Conservation (phyloP, 53 echinoderm and acorn worm genomes). For the Echinarachnius parma region DNA sequence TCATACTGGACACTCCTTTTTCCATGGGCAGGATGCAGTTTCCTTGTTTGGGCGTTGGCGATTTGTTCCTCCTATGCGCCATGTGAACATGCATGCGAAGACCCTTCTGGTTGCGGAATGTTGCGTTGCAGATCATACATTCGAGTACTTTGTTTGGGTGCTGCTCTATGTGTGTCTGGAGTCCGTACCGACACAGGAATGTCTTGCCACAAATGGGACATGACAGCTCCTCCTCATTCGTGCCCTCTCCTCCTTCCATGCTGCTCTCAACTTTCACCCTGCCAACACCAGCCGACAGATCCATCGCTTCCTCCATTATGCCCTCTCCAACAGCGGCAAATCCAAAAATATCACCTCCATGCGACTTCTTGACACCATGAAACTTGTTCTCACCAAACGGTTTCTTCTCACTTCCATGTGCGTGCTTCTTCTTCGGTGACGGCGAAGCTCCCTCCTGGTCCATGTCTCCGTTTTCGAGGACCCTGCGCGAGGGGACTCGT, state of each 20-base stretch:
- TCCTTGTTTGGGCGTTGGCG: background rate
- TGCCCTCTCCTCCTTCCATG: conserved; percentile 2
- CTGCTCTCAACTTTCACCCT: background rate
- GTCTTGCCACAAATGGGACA: conserved; percentile 89
- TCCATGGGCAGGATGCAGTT: conserved; percentile 1
- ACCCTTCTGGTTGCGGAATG: conserved; percentile 86
- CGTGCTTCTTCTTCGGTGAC: conserved; percentile 40
- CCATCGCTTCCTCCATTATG: conserved; percentile 12
- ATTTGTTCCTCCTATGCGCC: conserved; percentile 69
- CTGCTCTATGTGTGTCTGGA: conserved; percentile 88
- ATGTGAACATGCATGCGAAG: conserved; percentile 95
- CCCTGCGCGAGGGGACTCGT: conserved; percentile 56
- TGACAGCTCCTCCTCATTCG: conserved; percentile 49
- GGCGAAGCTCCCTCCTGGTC: conserved; percentile 19
- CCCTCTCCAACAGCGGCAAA: background rate
- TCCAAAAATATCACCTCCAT: background rate
- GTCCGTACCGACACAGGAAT: conserved; percentile 82
- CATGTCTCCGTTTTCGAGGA: conserved; percentile 37
- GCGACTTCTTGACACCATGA: background rate
- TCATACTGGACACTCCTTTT: conserved; percentile 63
- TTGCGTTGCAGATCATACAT: conserved; percentile 70
- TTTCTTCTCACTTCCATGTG: conserved; percentile 23
- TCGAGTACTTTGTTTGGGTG: conserved; percentile 80
- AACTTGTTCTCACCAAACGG: background rate
- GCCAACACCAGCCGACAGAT: conserved; percentile 11